A percentile compares a stretch with the other conserved stretches of the same genome.
Conservation (phyloP, 2,113 vertebrate genomes). For the Nesoenas mayeri region DNA sequence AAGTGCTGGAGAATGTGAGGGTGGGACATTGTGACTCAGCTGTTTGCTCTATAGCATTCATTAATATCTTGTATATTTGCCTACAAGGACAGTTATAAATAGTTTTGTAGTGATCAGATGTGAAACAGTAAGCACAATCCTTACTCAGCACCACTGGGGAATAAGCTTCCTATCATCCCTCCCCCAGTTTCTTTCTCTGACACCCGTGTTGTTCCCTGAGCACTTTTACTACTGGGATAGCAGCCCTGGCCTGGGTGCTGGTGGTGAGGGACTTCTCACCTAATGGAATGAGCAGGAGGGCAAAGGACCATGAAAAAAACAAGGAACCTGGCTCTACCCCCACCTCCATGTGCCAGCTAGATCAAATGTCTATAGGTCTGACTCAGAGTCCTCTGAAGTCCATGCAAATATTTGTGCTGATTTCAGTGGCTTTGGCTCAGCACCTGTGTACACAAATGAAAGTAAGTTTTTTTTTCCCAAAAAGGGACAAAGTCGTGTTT, state of each 20-base stretch:
- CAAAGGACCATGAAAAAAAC: neutral
- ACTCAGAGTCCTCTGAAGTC: slow-evolving; percentile 22
- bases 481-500: slow-evolving; percentile 16
- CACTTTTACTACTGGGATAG: neutral
- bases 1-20: slow-evolving; percentile 2
- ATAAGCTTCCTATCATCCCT: neutral
- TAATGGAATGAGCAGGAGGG: neutral
- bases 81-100: slow-evolving; percentile 49
- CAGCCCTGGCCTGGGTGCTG: neutral
- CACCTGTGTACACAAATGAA: neutral
- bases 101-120: slow-evolving; percentile 20
- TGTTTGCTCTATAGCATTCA: neutral
- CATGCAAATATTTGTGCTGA: slow-evolving; percentile 57
- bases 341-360: neutral
- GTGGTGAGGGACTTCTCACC: neutral
- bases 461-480: neutral
- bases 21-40: slow-evolving; percentile 19
- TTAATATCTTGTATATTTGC: slow-evolving; percentile 8
- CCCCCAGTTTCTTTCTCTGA: neutral
- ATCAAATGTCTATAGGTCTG: neutral
- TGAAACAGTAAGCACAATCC: neutral
- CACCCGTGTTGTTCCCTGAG: neutral
- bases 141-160: slow-evolving; percentile 16
- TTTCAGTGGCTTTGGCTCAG: slow-evolving; percentile 30
- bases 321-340: neutral